These are phyloP conservation scores for Cylindroiulus punctatus DNA, from an alignment of 2,888 invertebrate species.

Conservation along the genomic window DNA sequence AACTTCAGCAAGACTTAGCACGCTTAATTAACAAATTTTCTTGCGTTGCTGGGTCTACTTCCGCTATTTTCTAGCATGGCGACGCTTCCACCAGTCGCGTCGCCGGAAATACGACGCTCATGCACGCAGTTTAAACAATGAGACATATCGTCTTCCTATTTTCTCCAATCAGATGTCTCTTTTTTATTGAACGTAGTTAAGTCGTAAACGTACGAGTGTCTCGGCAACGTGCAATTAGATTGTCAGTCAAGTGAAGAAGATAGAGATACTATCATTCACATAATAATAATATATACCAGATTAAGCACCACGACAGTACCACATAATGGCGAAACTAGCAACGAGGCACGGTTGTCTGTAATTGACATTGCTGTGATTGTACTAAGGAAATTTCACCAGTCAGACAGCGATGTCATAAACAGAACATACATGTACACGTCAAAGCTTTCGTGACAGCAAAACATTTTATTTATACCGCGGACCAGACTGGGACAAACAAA, in stretches of 20 bases:
- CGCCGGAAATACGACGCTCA: not conserved
- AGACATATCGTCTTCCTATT: not conserved
- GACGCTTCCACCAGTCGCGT: not conserved
- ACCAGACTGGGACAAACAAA: no score
- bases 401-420: not conserved
- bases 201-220: conserved; percentile 6
- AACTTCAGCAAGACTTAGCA: not conserved
- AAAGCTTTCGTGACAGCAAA: not conserved
- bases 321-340: not conserved
- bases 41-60: not conserved
- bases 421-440: no score
- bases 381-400: not conserved
- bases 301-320: conserved; percentile 4
- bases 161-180: not conserved
- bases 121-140: not conserved
- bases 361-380: not conserved
- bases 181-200: conserved; percentile 31
- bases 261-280: conserved; percentile 37
- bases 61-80: not conserved
- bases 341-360: not conserved
- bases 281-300: conserved; percentile 13
- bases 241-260: conserved; percentile 33
- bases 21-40: not conserved
- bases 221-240: conserved; percentile 42
- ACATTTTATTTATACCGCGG: not conserved